Evolutionary conservation across 1,140 invertebrate species (phyloP), one percentile per base, ranked within the genome.

Genomic region (Meteorus sp.): DNA sequence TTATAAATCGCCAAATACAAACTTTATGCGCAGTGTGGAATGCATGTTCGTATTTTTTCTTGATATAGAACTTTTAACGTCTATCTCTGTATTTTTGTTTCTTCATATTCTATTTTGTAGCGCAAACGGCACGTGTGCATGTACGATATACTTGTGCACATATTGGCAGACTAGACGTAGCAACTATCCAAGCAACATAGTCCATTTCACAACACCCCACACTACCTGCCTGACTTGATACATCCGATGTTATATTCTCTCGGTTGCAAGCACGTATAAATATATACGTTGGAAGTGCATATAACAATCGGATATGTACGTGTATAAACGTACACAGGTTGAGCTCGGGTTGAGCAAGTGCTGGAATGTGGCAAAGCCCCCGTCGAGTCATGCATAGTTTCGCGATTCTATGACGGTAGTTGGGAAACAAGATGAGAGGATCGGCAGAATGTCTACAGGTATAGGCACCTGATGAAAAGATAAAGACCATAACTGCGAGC

Each of bases 291-390:
- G 22, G 3, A 23, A n/a, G 11, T 15, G n/a, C 22, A 17, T 43
- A 43, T 43, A 27, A 25, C 20, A 47, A 43, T 43, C 7, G 6
- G 5, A 37, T 22, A 22, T 47, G 44, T 23, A 4, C 25, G 22
- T 13, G 44, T 47, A 8, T 8, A 47, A 22, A 15, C 17, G 39
- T 19, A n/a, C 19, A 47, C 20, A n/a, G n/a, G n/a, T n/a, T n/a
- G n/a, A n/a, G n/a, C n/a, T n/a, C 8, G 15, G 44, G 3, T 25
- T 47, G 44, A 47, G 17, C 2, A 2, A n/a, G 44, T 25, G n/a
- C n/a, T n/a, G 44, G 44, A 47, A 47, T 47, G 44, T 47, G 44
- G 20, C 44, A 47, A 47, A 47, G 44, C 44, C n/a, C n/a, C 15
- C 19, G 19, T 23, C 7, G 8, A 47, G 44, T 22, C 44, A 11